Evolutionary conservation across 2,113 vertebrate genomes (phyloP).

Genomic region (Carollia perspicillata): DNA sequence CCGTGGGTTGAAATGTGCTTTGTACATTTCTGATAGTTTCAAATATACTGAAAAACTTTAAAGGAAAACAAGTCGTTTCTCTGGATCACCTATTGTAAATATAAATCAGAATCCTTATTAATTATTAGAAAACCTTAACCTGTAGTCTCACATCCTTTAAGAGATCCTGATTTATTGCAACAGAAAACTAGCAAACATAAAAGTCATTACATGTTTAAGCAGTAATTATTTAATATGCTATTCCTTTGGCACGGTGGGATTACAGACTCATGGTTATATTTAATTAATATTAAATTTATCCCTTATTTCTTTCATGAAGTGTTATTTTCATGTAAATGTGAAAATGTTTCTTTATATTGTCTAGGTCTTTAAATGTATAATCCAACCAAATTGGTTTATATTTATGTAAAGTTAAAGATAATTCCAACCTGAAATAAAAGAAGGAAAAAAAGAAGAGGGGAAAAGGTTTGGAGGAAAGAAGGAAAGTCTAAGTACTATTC

Average conservation of each 20-base stretch:
- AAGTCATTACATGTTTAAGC: not conserved
- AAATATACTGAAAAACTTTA: not conserved
- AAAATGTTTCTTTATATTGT: not conserved
- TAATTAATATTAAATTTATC: not conserved
- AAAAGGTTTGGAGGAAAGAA: not conserved
- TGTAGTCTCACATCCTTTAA: conserved; percentile 36
- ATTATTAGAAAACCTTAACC: conserved; percentile 58
- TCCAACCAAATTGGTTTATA: not conserved
- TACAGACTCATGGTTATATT: not conserved
- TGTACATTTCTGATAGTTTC: not conserved
- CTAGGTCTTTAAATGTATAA: not conserved
- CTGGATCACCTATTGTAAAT: conserved; percentile 16
- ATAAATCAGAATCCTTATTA: conserved; percentile 68
- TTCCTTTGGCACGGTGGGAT: not conserved
- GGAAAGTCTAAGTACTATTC: not conserved
- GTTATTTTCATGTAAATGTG: not conserved
- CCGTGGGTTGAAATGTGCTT: not conserved
- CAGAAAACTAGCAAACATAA: not conserved
- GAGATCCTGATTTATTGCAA: conserved; percentile 33
- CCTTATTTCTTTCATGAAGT: not conserved
- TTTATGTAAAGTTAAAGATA: not conserved
- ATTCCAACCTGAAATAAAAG: not conserved
- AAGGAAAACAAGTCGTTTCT: conserved; percentile 11
- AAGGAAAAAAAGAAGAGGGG: not conserved
- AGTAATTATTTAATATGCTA: not conserved